Evolutionary conservation across 2,888 invertebrate species (phyloP).

Genomic region (Drosophila quasianomalipes): DNA sequence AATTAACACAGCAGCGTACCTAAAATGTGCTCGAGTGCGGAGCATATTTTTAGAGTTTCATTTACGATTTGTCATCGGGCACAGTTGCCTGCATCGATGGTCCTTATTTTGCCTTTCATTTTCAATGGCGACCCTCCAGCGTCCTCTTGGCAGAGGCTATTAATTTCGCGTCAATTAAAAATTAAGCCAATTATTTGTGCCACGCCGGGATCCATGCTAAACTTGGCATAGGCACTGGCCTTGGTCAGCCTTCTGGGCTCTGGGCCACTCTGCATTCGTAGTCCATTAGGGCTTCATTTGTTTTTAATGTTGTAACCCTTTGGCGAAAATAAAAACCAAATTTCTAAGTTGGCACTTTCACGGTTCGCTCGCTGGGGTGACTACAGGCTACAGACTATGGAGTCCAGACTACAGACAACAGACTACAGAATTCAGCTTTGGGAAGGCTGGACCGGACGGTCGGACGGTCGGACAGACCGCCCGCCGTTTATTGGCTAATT

Average conservation of each 20-base stretch:
- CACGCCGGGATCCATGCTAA: constrained; percentile 47
- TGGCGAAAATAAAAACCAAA: constrained; percentile 67
- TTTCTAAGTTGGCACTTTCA: constrained; percentile 79
- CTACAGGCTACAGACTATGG: constrained; percentile 17
- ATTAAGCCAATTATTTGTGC: constrained; percentile 82
- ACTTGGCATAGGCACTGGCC: constrained; percentile 30
- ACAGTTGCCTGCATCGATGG: constrained; percentile 21
- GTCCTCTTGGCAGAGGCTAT: constrained; percentile 64
- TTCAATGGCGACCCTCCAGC: constrained; percentile 37
- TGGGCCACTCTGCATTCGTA: constrained; percentile 52
- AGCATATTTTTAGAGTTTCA: constrained; percentile 24
- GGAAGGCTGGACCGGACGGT: background rate
- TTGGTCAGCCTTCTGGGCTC: constrained; percentile 38
- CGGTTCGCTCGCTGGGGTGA: constrained; percentile 52
- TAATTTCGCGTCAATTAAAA: constrained; percentile 82
- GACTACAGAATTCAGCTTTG: constrained; percentile 22
- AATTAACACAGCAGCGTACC: background rate
- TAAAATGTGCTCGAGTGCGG: constrained; percentile 3
- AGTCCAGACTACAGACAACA: constrained; percentile 5
- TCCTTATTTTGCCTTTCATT: constrained; percentile 29
- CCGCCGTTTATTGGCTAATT: constrained; percentile 81
- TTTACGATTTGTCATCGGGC: constrained; percentile 64
- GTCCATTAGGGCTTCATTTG: constrained; percentile 81
- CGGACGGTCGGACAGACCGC: constrained; percentile 34
- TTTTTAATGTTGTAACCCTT: constrained; percentile 81